Conservation (phyloP, 2,888 invertebrate species). For the Bembecia ichneumoniformis region DNA sequence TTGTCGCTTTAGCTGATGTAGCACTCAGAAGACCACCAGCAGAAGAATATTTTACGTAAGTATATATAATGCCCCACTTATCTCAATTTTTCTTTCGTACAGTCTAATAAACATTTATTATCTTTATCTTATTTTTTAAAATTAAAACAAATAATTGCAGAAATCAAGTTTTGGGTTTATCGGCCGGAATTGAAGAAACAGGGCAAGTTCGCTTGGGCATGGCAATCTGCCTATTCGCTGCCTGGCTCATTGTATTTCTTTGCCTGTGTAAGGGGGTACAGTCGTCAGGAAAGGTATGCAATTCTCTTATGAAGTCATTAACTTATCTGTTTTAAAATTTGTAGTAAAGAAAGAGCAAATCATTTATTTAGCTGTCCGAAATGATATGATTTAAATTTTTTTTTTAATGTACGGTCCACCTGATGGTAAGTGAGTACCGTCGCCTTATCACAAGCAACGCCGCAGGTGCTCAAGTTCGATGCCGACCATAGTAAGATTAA, state of each 20-base stretch:
- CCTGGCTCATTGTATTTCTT: slow-evolving; percentile 85
- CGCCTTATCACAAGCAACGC: too few relatives aligned
- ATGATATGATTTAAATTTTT: too few relatives aligned
- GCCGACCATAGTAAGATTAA: too few relatives aligned
- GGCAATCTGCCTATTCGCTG: slow-evolving; percentile 80
- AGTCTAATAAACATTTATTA: too few relatives aligned
- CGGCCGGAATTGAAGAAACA: slow-evolving; percentile 81
- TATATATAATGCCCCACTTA: slow-evolving; percentile 7
- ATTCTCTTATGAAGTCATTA: not conserved
- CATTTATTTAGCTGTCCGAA: not conserved
- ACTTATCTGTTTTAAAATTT: not conserved
- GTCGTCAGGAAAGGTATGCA: slow-evolving; percentile 79
- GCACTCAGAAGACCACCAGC: slow-evolving; percentile 77
- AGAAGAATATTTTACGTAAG: slow-evolving; percentile 82
- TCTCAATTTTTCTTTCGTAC: too few relatives aligned
- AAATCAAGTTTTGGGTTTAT: slow-evolving; percentile 77
- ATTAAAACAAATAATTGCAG: slow-evolving; percentile 31
- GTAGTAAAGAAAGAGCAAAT: not conserved
- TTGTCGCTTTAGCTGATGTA: slow-evolving; percentile 66
- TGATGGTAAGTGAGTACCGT: too few relatives aligned
- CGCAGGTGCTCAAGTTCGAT: too few relatives aligned
- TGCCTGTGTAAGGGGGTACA: slow-evolving; percentile 86
- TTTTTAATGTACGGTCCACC: too few relatives aligned
- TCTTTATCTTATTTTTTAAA: too few relatives aligned
- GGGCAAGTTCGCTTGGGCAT: slow-evolving; percentile 78